phyloP scores from a whole-genome alignment of 2,113 vertebrate genomes.

The Rhinichthys klamathensis region DNA sequence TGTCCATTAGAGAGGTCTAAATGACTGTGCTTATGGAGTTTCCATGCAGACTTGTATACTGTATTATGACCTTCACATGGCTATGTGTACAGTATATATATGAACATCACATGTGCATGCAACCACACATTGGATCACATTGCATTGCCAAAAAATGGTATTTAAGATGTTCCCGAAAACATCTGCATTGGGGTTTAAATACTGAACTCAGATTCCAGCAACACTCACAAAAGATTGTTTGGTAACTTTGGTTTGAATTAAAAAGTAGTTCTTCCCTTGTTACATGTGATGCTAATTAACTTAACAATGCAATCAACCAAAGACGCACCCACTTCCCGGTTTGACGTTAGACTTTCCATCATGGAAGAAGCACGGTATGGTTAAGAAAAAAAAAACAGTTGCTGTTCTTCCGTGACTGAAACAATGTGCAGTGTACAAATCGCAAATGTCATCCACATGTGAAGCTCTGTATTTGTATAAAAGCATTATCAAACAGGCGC shows the following conservation, averaged over 20 bases:
- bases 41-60: background rate
- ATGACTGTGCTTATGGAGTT: background rate
- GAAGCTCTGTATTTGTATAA: constrained; percentile 1
- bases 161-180: background rate
- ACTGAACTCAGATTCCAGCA: background rate
- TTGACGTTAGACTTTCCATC: constrained; percentile 15
- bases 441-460: background rate
- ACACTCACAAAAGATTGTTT: background rate
- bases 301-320: constrained; percentile 12
- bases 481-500: background rate
- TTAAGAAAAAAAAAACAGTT: background rate
- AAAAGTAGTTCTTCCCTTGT: constrained; percentile 1
- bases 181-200: background rate
- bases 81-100: background rate
- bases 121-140: background rate
- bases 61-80: background rate
- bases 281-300: background rate
- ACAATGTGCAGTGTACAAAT: background rate
- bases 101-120: background rate
- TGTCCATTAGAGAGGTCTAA: background rate
- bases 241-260: background rate
- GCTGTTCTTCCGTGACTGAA: background rate
- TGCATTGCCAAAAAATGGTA: background rate
- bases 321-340: background rate
- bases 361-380: background rate